Base-by-base conservation (phyloP, 2,888 invertebrate genomes). In the Agrotis segetum region DNA sequence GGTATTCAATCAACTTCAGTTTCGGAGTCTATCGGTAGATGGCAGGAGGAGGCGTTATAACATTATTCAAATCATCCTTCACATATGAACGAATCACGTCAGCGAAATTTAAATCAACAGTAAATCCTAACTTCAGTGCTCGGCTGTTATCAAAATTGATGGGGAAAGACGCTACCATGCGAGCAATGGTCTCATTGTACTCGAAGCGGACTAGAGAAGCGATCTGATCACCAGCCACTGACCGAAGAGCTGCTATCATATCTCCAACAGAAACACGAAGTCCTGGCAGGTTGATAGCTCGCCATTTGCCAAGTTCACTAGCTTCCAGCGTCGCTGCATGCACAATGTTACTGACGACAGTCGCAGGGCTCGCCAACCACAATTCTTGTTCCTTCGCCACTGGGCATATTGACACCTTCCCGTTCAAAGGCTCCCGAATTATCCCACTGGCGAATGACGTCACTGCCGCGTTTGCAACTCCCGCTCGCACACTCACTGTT, bases 401-500 rank as follows among this genome's bases (percentile, higher is more conserved):
- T 0, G 95, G 95, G 55, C 92, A 89, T 55, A 84, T 71, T 3
- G 91, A 88, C 40, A 66, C 71, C 40, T 83, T 72, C 2, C 94
- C 94, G 4, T 88, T 87, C 66, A 96, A 83, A 19, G 95, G 94
- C 74, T 95, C 95, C 24, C 96, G 90, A 50, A 96, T 86, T n/a
- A 95, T 85, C 2, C 92, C 94, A 83, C 95, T 95, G 3, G 92
- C 96, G 71, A 92, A 96, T 55, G 95, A 95, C n/a, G 96, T 94
- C 52, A 95, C 91, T 0, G 96, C 96, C 21, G 88, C 85, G 79
- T 96, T 96, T 17, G 95, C 86, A 2, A 83, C 86, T 3, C 95
- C 95, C 0, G 90, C 90, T n/a, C 96, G 89, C 14, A 96, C 93
- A 67, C 91, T 92, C 55, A 96, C 94, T 3, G 95, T 93, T 13